Base-by-base conservation (phyloP, 2,888 invertebrate genomes). In the Proisotoma minuta region DNA sequence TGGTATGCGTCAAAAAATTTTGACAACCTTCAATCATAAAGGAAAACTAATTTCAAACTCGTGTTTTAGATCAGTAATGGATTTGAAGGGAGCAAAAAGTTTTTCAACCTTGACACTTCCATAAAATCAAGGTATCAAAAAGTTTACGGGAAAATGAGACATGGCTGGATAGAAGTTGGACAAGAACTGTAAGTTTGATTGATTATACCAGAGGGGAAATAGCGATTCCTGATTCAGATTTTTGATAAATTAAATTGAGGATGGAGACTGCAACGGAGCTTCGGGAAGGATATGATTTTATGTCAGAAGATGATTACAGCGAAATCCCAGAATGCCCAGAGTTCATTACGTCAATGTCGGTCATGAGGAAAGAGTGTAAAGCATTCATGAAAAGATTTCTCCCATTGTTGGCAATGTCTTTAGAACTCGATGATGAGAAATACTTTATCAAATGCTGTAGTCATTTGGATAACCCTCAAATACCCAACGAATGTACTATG, bases 271-370 rank as follows among this genome's bases (percentile, higher is more conserved):
- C 78, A 47, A 81, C 84, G 77, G 87, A 87, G 77, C 77, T 85
- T 67, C 84, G 87, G 61, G 87, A 87, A 76, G 83, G 85, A 60
- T 87, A 84, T 79, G 87, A 86, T 78, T 84, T 87, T 27, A 74
- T 56, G 12, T 18, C 77, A 68, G 77, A 85, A 75, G 81, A 82
- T 69, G 81, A 81, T 50, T 80, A 81, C 53, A n/a, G n/a, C n/a
- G 80, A 81, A 72, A 85, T 85, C 40, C 76, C 76, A 71, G 85
- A 86, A 75, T 84, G 86, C 65, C 85, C 86, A 0, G 83, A 84
- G 72, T 87, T 87, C 78, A 79, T 82, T 62, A 79, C 82, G 74
- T 85, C 85, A 73, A 82, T 87, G 53, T 82, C 85, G 52, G 83
- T 84, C 22, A 81, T 87, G 68, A 84, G 86, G n/a, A 81, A 81